Percentiles rank a stretch among this genome's conserved stretches.
Evolutionary conservation across 2,797 vertebrate genomes (phyloP).

Genomic region (Arrhamphus sclerolepis): DNA sequence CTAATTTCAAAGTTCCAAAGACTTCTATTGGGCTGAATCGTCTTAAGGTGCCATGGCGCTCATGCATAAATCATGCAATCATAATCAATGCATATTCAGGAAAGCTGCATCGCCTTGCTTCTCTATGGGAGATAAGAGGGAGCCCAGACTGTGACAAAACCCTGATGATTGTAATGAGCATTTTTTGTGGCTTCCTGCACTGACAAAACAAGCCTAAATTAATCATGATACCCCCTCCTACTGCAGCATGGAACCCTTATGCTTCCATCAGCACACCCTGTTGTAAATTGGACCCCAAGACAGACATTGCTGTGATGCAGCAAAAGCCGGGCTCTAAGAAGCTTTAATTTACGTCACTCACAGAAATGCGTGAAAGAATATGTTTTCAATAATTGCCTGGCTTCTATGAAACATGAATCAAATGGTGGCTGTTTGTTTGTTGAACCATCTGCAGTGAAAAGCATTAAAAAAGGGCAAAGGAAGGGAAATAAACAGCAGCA

Average conservation of each 20-base stretch:
- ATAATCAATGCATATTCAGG: constrained; percentile 81
- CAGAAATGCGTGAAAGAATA: constrained; percentile 66
- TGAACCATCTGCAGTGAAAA: constrained; percentile 75
- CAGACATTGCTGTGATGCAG: constrained; percentile 59
- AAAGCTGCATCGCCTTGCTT: constrained; percentile 62
- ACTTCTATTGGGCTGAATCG: constrained; percentile 52
- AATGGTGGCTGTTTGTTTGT: constrained; percentile 67
- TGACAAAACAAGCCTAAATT: constrained; percentile 82
- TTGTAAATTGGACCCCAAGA: constrained; percentile 74
- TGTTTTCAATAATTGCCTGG: constrained; percentile 73
- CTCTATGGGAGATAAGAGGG: constrained; percentile 74
- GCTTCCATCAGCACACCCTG: constrained; percentile 59
- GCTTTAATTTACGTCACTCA: constrained; percentile 81
- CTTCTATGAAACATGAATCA: constrained; percentile 73
- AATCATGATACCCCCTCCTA: constrained; percentile 79
- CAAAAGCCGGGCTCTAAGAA: constrained; percentile 66
- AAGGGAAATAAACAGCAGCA: constrained; percentile 55
- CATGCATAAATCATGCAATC: constrained; percentile 87
- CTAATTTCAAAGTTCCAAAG: constrained; percentile 64
- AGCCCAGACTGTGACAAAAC: constrained; percentile 76
- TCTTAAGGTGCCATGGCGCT: constrained; percentile 70
- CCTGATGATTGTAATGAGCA: constrained; percentile 84
- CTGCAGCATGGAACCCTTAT: constrained; percentile 65
- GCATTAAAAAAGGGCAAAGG: constrained; percentile 59
- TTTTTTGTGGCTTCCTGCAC: constrained; percentile 77